Evolutionary conservation across 1,140 invertebrate genomes (phyloP).

Genomic region (Nymphalis io): DNA sequence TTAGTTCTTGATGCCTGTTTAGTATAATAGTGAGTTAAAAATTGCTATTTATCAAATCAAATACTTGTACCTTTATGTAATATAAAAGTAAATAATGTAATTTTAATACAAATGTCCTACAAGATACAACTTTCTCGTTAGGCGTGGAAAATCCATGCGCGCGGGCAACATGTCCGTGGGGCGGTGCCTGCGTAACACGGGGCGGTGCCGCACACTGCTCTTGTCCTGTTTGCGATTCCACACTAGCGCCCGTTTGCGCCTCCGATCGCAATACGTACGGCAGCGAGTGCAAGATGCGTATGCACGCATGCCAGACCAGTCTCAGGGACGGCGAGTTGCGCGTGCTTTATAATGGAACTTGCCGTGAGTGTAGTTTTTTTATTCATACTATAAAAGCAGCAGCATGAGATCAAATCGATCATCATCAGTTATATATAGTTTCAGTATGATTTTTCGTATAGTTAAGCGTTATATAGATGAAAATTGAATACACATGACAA

Average conservation of each 20-base stretch:
- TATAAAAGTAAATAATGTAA: not conserved
- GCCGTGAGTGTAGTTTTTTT: slow-evolving; percentile 56
- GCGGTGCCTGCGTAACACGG: slow-evolving; percentile 88
- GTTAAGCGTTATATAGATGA: no score
- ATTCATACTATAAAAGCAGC: not conserved
- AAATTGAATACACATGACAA: no score
- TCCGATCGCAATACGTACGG: slow-evolving; percentile 93
- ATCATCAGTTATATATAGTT: no score
- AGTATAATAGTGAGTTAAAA: no score
- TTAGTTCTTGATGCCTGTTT: no score
- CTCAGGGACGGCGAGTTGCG: slow-evolving; percentile 59
- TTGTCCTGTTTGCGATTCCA: slow-evolving; percentile 91
- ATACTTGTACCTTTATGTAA: not conserved
- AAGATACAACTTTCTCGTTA: slow-evolving; percentile 16
- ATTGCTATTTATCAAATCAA: no score
- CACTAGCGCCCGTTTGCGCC: slow-evolving; percentile 92
- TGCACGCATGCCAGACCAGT: slow-evolving; percentile 86
- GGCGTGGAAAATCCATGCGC: slow-evolving; percentile 84
- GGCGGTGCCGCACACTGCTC: slow-evolving; percentile 88
- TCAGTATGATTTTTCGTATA: no score
- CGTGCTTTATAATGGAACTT: slow-evolving; percentile 69
- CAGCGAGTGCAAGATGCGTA: slow-evolving; percentile 91
- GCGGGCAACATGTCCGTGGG: slow-evolving; percentile 86
- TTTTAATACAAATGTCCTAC: not conserved
- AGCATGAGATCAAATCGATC: no score